Base-by-base conservation (phyloP, 2,113 vertebrate genomes). In the Pterocles orientalis region DNA sequence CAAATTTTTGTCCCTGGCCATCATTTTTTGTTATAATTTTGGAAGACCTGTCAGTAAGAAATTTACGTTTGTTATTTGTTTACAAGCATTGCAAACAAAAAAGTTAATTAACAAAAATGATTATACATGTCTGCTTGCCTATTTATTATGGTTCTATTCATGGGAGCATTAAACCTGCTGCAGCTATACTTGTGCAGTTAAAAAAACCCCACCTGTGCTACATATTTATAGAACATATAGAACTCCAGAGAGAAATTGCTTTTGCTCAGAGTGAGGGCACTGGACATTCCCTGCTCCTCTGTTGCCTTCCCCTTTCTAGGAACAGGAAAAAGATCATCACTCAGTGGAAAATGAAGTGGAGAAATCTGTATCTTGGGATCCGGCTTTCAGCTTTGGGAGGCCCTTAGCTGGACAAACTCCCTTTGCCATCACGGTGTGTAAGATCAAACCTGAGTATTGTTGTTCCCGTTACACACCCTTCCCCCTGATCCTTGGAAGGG, bases 121-220 rank as follows among this genome's bases (percentile, higher is more conserved):
- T 62, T 61, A 45, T 36, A 8, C 70, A 60, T 23, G 45, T 77
- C 86, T 73, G 36, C 69, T 47, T 78, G 81, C 48, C 77, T 95
- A 81, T 92, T 94, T 95, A 86, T 95, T 94, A 51, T 86, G 69
- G 2, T 12, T 75, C 86, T 96, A 60, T 93, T 94, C 72, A 89
- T 66, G 83, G 86, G 14, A 86, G 10, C 47, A 31, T 94, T 73
- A 90, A 94, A 61, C 62, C 39, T 0, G 0, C 57, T 76, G 53
- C 78, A 86, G 80, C 76, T 96, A 86, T 83, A 81, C 43, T 91
- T 71, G 82, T 83, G 48, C 61, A 51, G 60, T 64, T 83, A 68
- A 89, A 88, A 93, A 77, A 82, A 53, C 0, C 4, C 24, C 50
- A 90, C 76, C 80, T 88, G 69, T 88, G 92, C 64, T 64, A 66